These are phyloP conservation scores for Ornithoptera priamus DNA, from an alignment of 2,888 invertebrate genomes.

Conservation along the genomic window DNA sequence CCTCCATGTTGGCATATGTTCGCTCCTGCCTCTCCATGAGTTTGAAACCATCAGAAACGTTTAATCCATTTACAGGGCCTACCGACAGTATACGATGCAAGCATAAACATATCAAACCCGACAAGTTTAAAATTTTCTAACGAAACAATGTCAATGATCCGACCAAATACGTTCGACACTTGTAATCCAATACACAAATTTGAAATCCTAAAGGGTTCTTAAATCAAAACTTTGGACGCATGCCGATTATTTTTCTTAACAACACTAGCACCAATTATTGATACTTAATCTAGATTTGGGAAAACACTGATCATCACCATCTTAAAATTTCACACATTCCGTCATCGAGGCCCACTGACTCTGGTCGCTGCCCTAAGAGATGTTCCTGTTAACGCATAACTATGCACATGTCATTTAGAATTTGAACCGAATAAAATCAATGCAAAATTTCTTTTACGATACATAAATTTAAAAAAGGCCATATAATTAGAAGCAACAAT, in stretches of 20 bases:
- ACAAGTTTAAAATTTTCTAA: constrained; percentile 65
- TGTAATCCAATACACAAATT: constrained; percentile 45
- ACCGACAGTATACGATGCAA: constrained; percentile 62
- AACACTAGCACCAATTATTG: constrained; percentile 50
- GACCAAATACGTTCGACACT: constrained; percentile 67
- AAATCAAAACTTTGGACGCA: constrained; percentile 48
- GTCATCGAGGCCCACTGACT: constrained; percentile 76
- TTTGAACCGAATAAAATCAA: neutral
- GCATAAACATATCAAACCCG: constrained; percentile 75
- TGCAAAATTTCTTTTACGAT: neutral
- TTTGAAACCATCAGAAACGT: constrained; percentile 76
- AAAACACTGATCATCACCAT: constrained; percentile 76
- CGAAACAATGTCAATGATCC: constrained; percentile 77
- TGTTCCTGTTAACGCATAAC: constrained; percentile 38
- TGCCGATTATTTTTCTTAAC: constrained; percentile 44
- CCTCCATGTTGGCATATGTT: constrained; percentile 81
- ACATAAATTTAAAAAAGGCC: neutral
- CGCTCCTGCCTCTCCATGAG: constrained; percentile 74
- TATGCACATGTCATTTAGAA: constrained; percentile 5
- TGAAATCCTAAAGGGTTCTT: constrained; percentile 38
- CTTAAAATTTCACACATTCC: constrained; percentile 78
- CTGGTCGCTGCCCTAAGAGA: constrained; percentile 69
- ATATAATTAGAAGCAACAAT: neutral
- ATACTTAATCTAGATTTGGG: constrained; percentile 50
- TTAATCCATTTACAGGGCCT: constrained; percentile 62